A percentile compares a stretch with the other conserved stretches of the same genome.
phyloP scores from a whole-genome alignment of 2,113 vertebrate genomes.

The Pyxicephalus adspersus region DNA sequence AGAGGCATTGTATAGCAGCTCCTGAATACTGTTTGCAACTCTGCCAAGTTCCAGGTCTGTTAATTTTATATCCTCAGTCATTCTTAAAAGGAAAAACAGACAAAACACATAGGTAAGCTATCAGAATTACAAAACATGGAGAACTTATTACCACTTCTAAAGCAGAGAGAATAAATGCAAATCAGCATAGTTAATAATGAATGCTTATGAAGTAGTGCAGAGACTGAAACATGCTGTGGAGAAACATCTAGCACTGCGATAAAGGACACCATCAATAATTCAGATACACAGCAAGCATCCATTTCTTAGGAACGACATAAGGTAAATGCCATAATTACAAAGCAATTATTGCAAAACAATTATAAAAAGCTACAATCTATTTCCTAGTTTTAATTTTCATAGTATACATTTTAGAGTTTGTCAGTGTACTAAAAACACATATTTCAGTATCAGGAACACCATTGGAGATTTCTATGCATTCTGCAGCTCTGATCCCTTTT shows the following conservation, averaged over 20 bases:
- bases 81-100: constrained; percentile 67
- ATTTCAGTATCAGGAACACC: too few relatives aligned
- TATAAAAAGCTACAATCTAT: too few relatives aligned
- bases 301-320: too few relatives aligned
- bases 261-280: constrained; percentile 16
- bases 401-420: too few relatives aligned
- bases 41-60: constrained; percentile 87
- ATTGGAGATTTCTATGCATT: too few relatives aligned
- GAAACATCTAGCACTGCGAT: background rate
- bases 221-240: background rate
- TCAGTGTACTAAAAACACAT: too few relatives aligned
- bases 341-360: too few relatives aligned
- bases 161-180: background rate
- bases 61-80: constrained; percentile 85
- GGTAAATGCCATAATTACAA: too few relatives aligned
- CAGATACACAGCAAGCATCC: background rate
- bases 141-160: background rate
- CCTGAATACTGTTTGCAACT: constrained; percentile 84
- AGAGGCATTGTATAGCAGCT: constrained; percentile 85
- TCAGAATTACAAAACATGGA: background rate
- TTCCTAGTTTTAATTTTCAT: too few relatives aligned
- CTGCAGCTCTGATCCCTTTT: too few relatives aligned
- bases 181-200: background rate
- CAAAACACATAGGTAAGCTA: background rate
- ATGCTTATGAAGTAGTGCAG: background rate